Percentiles rank a stretch among this genome's conserved stretches.
phyloP scores from a whole-genome alignment of 64 coral and sea anemone genomes.

The Catalaphyllia jardinei region DNA sequence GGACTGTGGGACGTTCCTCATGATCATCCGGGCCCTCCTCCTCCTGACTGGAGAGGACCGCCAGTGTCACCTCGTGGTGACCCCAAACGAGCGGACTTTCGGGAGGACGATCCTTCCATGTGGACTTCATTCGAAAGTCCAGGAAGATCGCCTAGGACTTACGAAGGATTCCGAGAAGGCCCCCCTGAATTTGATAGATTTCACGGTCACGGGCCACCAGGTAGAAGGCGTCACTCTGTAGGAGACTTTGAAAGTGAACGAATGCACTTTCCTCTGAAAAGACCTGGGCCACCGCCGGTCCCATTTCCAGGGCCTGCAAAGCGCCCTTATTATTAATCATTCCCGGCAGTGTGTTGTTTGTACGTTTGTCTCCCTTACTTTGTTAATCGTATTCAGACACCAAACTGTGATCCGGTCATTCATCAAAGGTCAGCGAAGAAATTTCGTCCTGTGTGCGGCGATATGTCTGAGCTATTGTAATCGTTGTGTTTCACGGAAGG shows the following conservation, averaged over 20 bases:
- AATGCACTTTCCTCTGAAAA: constrained; percentile 29
- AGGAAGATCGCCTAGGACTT: constrained; percentile 43
- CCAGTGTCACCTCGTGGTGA: constrained; percentile 28
- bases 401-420: background rate
- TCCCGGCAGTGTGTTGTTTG: background rate
- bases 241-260: constrained; percentile 31
- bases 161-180: constrained; percentile 29
- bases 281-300: constrained; percentile 25
- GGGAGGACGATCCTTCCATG: constrained; percentile 62
- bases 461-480: too few species aligned
- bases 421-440: background rate
- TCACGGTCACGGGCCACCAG: constrained; percentile 11
- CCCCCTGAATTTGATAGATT: constrained; percentile 21
- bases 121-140: constrained; percentile 73
- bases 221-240: constrained; percentile 22
- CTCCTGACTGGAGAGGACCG: constrained; percentile 20
- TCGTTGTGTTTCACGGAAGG: too few species aligned
- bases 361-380: background rate
- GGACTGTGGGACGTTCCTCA: constrained; percentile 25
- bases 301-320: constrained; percentile 29
- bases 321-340: constrained; percentile 16
- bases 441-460: background rate
- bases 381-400: background rate
- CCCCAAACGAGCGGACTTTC: constrained; percentile 54
- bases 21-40: constrained; percentile 25